Conservation (phyloP, 2,888 invertebrate genomes). For the Chrysomela aeneicollis region DNA sequence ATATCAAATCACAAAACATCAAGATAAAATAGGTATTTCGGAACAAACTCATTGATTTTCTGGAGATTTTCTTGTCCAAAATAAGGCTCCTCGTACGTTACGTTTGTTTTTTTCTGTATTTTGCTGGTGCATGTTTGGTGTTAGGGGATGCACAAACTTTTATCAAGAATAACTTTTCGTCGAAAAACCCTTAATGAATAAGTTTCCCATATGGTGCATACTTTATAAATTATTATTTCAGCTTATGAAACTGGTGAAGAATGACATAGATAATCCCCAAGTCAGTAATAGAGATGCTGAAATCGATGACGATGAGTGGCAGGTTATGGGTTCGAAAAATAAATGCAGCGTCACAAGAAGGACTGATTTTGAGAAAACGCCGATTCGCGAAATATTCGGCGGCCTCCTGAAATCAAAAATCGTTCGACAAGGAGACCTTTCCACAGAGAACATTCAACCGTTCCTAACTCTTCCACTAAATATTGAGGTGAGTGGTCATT, state of each 20-base stretch:
- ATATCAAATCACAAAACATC: too few species aligned
- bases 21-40: too few species aligned
- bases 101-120: too few species aligned
- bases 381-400: constrained; percentile 91
- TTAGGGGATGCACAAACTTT: too few species aligned
- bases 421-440: constrained; percentile 75
- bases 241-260: constrained; percentile 64
- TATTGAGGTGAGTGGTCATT: constrained; percentile 75
- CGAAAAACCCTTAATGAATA: too few species aligned
- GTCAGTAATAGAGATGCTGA: constrained; percentile 50
- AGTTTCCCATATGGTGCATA: too few species aligned
- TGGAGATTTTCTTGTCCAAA: too few species aligned
- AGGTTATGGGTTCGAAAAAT: constrained; percentile 86
- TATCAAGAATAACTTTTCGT: too few species aligned
- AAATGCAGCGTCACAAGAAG: constrained; percentile 88
- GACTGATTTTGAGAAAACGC: constrained; percentile 83
- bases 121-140: too few species aligned
- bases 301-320: constrained; percentile 72
- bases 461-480: constrained; percentile 95
- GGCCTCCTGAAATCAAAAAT: constrained; percentile 89
- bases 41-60: too few species aligned
- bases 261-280: constrained; percentile 47
- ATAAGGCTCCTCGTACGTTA: too few species aligned
- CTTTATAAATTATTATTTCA: constrained; percentile 42
- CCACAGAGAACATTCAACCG: constrained; percentile 92